Base-by-base conservation (phyloP, 2,888 invertebrate genomes). In the Synanthedon formicaeformis region DNA sequence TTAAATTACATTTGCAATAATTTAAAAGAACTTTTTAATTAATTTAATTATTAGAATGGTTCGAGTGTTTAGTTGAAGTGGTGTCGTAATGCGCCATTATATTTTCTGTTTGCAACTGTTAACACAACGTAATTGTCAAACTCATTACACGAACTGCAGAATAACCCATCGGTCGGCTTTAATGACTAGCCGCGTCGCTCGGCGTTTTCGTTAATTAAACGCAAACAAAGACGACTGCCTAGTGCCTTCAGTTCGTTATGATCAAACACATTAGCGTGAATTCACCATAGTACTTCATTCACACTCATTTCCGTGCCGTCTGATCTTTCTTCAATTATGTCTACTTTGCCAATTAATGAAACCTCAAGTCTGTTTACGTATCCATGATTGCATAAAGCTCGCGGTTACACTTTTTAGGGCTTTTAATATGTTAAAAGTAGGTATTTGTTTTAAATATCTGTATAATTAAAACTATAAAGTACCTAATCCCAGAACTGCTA, bases 171-270 rank as follows among this genome's bases (percentile, higher is more conserved):
- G 70, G 69, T 66, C 65, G 69, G 66, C 67, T 71, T 45, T 77
- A 76, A 76, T 74, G 71, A 70, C 67, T 64, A 63, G 61, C 65
- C 61, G 62, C 63, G 62, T 34, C 34, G 64, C 61, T 65, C 65
- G 62, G 63, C 63, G 65, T 76, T 78, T 78, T 74, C 76, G 71
- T 74, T 80, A 81, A 80, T 81, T 79, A 81, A 80, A 81, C 67
- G 70, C 74, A 80, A 81, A 81, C 80, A 81, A 74, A 79, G 73
- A 70, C 67, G 66, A 64, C 63, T 69, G 73, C 52, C 52, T 45
- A 64, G 63, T 69, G 73, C 52, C 52, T 45, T 49, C 66, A 69
- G 71, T 75, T 67, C 70, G 73, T 73, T 72, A 73, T 69, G 75
- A 73, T 76, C 75, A 78, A 77, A 78, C 77, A 78, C 74, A 77